Evolutionary conservation across 2,888 invertebrate genomes (phyloP).

Genomic region (Agriopis aurantiaria): DNA sequence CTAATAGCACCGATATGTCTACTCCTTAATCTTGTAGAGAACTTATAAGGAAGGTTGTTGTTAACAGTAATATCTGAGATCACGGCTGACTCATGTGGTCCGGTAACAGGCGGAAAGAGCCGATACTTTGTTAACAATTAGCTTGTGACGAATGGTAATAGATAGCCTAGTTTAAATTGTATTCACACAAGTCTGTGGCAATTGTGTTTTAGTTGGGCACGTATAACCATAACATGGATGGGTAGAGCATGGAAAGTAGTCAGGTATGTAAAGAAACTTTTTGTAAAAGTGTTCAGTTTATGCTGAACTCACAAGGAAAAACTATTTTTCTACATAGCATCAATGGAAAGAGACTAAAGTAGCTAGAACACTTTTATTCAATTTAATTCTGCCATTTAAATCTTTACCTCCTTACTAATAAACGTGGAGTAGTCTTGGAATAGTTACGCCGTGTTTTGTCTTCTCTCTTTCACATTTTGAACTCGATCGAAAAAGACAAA

Average conservation of each 20-base stretch:
- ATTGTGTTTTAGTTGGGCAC: constrained; percentile 6
- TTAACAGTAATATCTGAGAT: constrained; percentile 72
- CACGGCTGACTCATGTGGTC: constrained; percentile 62
- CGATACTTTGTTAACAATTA: constrained; percentile 33
- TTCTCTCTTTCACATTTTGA: too few species aligned
- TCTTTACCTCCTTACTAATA: too few species aligned
- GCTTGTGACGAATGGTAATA: constrained; percentile 28
- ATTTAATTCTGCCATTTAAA: too few species aligned
- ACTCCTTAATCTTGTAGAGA: constrained; percentile 39
- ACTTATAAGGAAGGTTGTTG: constrained; percentile 66
- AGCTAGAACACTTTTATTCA: too few species aligned
- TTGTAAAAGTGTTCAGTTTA: too few species aligned
- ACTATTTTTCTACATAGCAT: too few species aligned
- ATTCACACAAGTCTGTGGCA: neutral
- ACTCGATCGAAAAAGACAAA: too few species aligned
- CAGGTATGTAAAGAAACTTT: too few species aligned
- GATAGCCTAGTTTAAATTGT: constrained; percentile 20
- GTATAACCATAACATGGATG: neutral
- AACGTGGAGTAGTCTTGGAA: too few species aligned
- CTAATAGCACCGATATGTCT: constrained; percentile 19
- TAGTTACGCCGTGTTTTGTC: too few species aligned
- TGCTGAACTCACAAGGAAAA: too few species aligned
- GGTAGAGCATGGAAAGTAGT: neutral
- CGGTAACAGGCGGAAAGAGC: constrained; percentile 19
- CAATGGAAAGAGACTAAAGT: too few species aligned